These are phyloP conservation scores for Cataglyphis livida DNA, from an alignment of 2,888 invertebrate species.

Conservation along the genomic window DNA sequence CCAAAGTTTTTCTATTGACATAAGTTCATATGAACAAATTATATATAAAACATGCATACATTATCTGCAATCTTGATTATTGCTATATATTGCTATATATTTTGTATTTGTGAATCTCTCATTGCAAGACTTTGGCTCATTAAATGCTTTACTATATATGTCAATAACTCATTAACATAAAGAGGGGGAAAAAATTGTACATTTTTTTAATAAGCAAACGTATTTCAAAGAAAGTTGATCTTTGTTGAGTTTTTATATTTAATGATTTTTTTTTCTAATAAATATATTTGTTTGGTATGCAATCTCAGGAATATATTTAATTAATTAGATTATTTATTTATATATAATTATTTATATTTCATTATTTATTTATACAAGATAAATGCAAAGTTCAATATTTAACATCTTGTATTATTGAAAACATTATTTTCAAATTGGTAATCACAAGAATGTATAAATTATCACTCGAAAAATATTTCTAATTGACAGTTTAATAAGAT, in stretches of 20 bases:
- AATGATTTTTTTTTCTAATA: neutral
- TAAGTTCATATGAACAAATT: slow-evolving; percentile 10
- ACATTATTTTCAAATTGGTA: neutral
- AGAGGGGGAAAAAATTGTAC: neutral
- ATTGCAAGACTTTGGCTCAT: neutral
- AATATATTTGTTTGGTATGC: slow-evolving; percentile 10
- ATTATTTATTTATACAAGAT: slow-evolving; percentile 2
- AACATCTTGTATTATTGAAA: neutral
- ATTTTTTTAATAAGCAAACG: neutral
- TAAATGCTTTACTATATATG: neutral
- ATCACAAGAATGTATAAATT: neutral
- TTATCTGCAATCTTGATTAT: slow-evolving; percentile 4
- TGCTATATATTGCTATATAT: neutral
- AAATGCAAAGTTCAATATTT: neutral
- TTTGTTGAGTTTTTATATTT: slow-evolving; percentile 25
- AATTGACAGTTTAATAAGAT: neutral
- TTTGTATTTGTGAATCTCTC: slow-evolving; percentile 24
- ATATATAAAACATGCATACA: neutral
- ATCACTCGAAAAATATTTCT: neutral
- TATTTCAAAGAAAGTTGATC: neutral
- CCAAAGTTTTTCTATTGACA: slow-evolving; percentile 40
- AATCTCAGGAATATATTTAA: slow-evolving; percentile 38
- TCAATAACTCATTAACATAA: slow-evolving; percentile 6
- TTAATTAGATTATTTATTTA: slow-evolving; percentile 27
- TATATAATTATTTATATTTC: slow-evolving; percentile 32